These are phyloP conservation scores for Malurus elegans DNA, from an alignment of 2,113 vertebrate species.

Conservation along the genomic window DNA sequence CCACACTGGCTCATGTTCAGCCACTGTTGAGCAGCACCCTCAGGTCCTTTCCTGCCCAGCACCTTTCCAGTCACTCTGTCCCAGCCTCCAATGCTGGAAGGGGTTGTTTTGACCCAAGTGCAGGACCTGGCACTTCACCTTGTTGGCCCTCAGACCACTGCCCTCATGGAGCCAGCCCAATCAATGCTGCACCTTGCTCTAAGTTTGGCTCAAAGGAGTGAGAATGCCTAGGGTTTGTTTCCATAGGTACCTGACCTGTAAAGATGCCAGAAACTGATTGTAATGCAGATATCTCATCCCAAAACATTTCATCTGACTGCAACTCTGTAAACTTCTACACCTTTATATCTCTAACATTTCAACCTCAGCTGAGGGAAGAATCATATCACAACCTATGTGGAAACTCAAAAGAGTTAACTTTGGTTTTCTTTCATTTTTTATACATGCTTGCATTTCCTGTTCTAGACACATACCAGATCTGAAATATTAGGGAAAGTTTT, in stretches of 20 bases:
- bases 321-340: neutral
- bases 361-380: neutral
- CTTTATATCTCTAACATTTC: neutral
- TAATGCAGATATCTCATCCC: neutral
- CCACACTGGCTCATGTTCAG: neutral
- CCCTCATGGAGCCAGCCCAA: neutral
- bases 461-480: neutral
- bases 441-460: neutral
- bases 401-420: neutral
- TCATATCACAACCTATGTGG: neutral
- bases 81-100: rapidly evolving
- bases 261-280: neutral
- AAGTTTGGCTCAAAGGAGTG: neutral
- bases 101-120: neutral
- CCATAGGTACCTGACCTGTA: neutral
- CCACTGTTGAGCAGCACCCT: rapidly evolving
- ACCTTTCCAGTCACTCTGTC: neutral
- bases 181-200: neutral
- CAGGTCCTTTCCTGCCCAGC: rapidly evolving
- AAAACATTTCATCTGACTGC: neutral
- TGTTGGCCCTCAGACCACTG: neutral
- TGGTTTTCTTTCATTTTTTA: neutral
- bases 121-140: rapidly evolving
- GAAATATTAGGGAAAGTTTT: neutral
- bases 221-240: neutral